These are phyloP conservation scores for Pollenia amentaria DNA, from an alignment of 2,888 invertebrate species.

Conservation along the genomic window DNA sequence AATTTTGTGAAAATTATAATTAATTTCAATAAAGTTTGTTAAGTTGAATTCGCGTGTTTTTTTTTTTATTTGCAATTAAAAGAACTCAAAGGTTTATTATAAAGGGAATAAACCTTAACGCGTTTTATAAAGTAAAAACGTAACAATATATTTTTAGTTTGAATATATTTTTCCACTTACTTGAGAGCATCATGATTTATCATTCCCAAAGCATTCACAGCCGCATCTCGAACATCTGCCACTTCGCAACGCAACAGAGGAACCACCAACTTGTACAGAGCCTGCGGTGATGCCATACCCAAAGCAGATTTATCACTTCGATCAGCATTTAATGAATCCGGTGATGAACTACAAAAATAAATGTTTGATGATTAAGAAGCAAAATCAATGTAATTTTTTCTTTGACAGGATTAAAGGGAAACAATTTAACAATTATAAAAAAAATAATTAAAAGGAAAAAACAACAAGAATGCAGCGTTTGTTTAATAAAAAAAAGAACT, in stretches of 20 bases:
- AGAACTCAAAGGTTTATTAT: too few relatives aligned
- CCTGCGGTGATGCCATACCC: constrained; percentile 91
- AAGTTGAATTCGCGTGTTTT: too few relatives aligned
- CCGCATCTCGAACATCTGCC: constrained; percentile 96
- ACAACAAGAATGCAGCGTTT: too few relatives aligned
- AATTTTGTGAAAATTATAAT: too few relatives aligned
- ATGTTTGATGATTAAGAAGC: constrained; percentile 12
- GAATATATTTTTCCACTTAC: constrained; percentile 86
- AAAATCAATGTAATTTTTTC: constrained; percentile 4
- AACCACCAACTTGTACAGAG: constrained; percentile 96
- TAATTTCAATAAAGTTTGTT: too few relatives aligned
- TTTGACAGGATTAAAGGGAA: background rate
- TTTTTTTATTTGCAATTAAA: background rate
- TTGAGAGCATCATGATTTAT: constrained; percentile 97
- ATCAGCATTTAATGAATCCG: constrained; percentile 94
- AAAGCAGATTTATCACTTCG: constrained; percentile 90
- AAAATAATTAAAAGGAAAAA: background rate
- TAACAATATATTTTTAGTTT: too few relatives aligned
- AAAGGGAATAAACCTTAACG: too few relatives aligned
- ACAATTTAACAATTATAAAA: background rate
- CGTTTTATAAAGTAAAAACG: too few relatives aligned
- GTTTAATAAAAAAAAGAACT: background rate
- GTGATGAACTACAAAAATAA: constrained; percentile 90
- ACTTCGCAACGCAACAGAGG: constrained; percentile 97
- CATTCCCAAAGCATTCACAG: constrained; percentile 96